Base-by-base conservation (phyloP, 37 sponge, comb jelly and placozoan species). In the Chondrilla cf. caribensis region DNA sequence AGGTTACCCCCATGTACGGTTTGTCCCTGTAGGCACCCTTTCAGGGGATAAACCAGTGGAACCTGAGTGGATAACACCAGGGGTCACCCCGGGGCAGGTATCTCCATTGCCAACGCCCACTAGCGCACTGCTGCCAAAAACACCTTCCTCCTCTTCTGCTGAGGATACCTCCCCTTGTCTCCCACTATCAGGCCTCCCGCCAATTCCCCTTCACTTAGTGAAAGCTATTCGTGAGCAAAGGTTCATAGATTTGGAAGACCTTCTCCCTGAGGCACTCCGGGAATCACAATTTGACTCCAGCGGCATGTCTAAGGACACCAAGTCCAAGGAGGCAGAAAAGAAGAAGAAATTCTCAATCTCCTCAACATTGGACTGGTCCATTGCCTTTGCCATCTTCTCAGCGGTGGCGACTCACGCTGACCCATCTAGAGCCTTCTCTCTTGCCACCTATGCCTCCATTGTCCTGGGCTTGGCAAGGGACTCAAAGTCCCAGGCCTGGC, bases 381-480 rank as follows among this genome's bases (percentile, higher is more conserved):
- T 6, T 26, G 60, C 60, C 60, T 59, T 26, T 59, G 60, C 60
- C 60, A 59, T 6, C 22, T 59, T 59, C 7, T 26, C 25, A 25
- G 60, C 60, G 3, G 60, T 59, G 60, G 3, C 60, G 60, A 42
- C 43, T 43, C 51, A 77, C 43, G 40, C 43, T 26, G 77, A 77
- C 15, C 77, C 77, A 44, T 41, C 77, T 0, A 41, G 28, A 18
- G 43, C 77, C 24, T 77, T 77, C n/a, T 41, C 77, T 59, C 60
- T 59, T n/a, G 22, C 60, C 2, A 26, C 60, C 60, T 59, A 59
- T 26, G 60, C 60, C 22, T 59, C 60, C 25, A 59, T 59, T 6
- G 60, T 59, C 25, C 60, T 6, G 60, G 26, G 60, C 25, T 26
- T 59, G 22, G 60, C 60, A n/a, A 59, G 60, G 26, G 60, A 59